Evolutionary conservation across 2,797 vertebrate genomes (phyloP), one percentile per base, ranked within the genome.

Genomic region (Rachycentron canadum): DNA sequence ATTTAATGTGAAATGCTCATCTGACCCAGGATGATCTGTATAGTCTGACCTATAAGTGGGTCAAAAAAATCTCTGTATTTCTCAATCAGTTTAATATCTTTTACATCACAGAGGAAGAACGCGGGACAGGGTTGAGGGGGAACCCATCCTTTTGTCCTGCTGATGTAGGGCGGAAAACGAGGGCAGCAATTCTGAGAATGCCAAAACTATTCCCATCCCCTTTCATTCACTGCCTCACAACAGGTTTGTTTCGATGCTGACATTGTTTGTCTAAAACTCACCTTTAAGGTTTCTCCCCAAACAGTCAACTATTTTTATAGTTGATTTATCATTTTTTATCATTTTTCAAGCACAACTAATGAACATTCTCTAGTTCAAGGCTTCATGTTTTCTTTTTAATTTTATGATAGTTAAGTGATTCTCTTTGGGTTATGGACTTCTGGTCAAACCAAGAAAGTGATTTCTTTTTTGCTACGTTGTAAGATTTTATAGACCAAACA

Each of bases 151-250:
- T 91, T 96, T 96, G 93, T 95, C 69, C 81, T 49, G 76, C 81
- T 88, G 89, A 95, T 95, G 90, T 95, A 91, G 94, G 92, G 94
- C 92, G 69, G 93, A 95, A 95, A 95, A 95, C 61, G 71, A 89
- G 91, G 91, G 84, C 93, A 93, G 80, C 69, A 77, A 95, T 91
- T 86, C 81, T 84, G 86, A 83, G 89, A 94, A 94, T 83, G 91
- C 58, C 55, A 62, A 66, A 81, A 82, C 79, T 65, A 65, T 38
- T 60, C 67, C 65, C 5, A 12, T 16, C 3, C 52, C 69, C 71
- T 36, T 47, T 68, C 16, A 11, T 52, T 76, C 56, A 41, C 41
- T 45, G 50, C 7, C 57, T 49, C 26, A 69, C 34, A 73, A 73
- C 7, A 34, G 69, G n/a, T 68, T 68, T 23, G 21, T 78, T 78